These are phyloP conservation scores for Aplochiton taeniatus DNA, from an alignment of 2,797 vertebrate species.

Conservation along the genomic window DNA sequence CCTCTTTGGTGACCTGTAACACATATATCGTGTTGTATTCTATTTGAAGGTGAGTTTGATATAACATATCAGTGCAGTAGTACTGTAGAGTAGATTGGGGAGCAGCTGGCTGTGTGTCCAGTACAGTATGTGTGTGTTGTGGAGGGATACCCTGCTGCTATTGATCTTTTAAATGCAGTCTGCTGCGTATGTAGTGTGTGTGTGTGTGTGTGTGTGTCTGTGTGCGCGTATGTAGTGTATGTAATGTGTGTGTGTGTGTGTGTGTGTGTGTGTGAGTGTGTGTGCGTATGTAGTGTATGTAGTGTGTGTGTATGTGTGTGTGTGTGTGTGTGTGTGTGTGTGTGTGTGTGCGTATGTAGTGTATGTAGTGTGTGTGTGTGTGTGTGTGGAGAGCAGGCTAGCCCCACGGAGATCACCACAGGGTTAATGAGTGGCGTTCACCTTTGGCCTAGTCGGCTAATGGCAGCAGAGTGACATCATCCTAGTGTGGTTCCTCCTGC, in stretches of 20 bases:
- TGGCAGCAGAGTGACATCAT: slow-evolving; percentile 29
- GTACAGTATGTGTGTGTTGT: not conserved
- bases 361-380: not conserved
- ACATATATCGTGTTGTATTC: no score
- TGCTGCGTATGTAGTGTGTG: not conserved
- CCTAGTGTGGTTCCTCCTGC: slow-evolving; percentile 16
- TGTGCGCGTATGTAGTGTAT: no score
- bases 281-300: not conserved
- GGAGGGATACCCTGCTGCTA: not conserved
- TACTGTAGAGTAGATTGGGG: not conserved
- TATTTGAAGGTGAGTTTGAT: no score
- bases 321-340: not conserved
- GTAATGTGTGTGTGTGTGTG: not conserved
- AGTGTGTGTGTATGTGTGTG: not conserved
- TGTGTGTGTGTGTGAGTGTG: not conserved
- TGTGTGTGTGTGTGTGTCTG: not conserved
- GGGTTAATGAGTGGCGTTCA: slow-evolving; percentile 45
- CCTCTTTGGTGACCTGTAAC: no score
- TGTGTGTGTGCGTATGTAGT: no score
- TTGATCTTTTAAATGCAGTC: not conserved
- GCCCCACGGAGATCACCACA: slow-evolving; percentile 38
- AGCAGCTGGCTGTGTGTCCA: not conserved
- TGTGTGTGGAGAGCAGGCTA: slow-evolving; percentile 14
- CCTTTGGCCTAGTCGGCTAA: slow-evolving; percentile 39
- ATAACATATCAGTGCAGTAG: no score